Percentiles rank a stretch among this genome's conserved stretches.
Conservation (phyloP, 2,888 invertebrate genomes). For the Eupithecia subumbrata region DNA sequence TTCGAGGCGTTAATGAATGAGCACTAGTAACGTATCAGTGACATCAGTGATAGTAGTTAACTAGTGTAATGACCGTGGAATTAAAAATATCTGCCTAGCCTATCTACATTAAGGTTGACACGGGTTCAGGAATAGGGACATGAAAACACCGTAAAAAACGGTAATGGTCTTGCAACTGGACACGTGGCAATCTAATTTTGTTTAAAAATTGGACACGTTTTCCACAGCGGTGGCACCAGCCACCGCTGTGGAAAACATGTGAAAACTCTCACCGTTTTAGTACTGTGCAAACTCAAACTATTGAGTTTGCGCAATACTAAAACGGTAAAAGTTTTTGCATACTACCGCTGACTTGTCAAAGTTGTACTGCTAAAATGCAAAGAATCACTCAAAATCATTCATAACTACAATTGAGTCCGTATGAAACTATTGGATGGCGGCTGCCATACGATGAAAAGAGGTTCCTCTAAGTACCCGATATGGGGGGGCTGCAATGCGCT, state of each 20-base stretch:
- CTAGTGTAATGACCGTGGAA: conserved; percentile 28
- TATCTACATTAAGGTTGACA: conserved; percentile 17
- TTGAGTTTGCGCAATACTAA: background rate
- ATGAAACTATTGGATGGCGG: background rate
- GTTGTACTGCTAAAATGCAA: background rate
- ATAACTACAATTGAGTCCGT: background rate
- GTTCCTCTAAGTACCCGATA: background rate
- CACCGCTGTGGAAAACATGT: no score
- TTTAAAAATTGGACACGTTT: background rate
- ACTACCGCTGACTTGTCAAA: background rate
- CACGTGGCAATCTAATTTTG: background rate
- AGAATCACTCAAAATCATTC: background rate
- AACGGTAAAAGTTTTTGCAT: background rate
- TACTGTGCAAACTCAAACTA: no score
- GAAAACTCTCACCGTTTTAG: no score
- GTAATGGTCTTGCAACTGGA: background rate
- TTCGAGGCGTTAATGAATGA: conserved; percentile 53
- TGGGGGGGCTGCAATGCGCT: background rate
- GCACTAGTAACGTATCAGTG: conserved; percentile 52
- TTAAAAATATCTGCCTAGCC: conserved; percentile 18
- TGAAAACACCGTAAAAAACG: background rate
- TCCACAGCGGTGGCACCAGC: background rate
- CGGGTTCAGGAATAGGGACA: background rate
- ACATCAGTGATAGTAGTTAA: conserved; percentile 45
- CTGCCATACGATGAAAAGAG: background rate